Conservation (phyloP, 2,888 invertebrate species). For the Escarpia spicata region DNA sequence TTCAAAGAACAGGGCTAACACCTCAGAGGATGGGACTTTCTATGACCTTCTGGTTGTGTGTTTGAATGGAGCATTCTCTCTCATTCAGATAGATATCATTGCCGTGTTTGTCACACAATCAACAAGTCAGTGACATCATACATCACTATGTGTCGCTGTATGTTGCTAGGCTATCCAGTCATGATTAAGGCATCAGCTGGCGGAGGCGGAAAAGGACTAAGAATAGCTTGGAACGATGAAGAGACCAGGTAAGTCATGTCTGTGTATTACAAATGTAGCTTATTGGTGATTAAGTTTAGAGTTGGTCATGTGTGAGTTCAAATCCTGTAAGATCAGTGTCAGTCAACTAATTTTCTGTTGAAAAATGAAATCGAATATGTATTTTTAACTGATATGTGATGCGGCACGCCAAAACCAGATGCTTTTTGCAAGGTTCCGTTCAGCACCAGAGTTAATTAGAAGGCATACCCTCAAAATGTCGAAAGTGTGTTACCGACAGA, state of each 20-base stretch:
- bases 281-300: no score
- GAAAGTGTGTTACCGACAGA: no score
- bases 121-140: conserved; percentile 40
- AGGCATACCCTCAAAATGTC: no score
- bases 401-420: no score
- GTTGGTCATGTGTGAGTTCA: no score
- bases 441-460: no score
- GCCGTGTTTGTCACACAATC: conserved; percentile 74
- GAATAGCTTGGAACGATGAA: conserved; percentile 74
- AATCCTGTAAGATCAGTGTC: no score
- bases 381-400: no score
- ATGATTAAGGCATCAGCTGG: conserved; percentile 80
- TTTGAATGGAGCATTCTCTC: conserved; percentile 75
- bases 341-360: no score
- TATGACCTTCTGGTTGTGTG: conserved; percentile 76
- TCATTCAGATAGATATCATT: conserved; percentile 74
- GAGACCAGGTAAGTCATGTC: conserved; percentile 68
- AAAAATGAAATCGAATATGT: no score
- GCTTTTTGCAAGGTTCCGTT: no score
- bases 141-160: neutral
- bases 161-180: conserved; percentile 71
- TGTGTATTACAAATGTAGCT: neutral
- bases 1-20: no score
- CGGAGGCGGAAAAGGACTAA: conserved; percentile 78
- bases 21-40: conserved; percentile 58